Percentiles rank a stretch among this genome's conserved stretches.
These are phyloP conservation scores for Larimichthys crocea DNA, from an alignment of 2,113 vertebrate genomes.

Conservation along the genomic window DNA sequence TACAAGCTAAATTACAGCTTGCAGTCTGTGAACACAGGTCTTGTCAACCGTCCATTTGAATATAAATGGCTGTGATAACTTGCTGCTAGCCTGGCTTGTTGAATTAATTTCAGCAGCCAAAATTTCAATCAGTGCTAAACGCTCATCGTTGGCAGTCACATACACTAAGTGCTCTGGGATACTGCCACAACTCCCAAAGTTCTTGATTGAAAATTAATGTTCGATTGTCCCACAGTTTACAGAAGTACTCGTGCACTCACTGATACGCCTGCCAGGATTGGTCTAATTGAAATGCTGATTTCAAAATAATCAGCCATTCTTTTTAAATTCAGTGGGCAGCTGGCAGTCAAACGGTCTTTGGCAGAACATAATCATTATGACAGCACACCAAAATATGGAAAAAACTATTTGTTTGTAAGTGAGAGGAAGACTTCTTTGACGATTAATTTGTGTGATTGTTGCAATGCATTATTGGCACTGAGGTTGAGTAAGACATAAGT, in stretches of 20 bases:
- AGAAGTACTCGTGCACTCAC: conserved; percentile 48
- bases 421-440: not conserved
- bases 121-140: conserved; percentile 41
- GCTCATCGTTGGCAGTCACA: conserved; percentile 48
- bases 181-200: conserved; percentile 50
- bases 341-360: conserved; percentile 40
- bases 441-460: conserved; percentile 13
- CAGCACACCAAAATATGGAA: conserved; percentile 8
- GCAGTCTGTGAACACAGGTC: not conserved
- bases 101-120: conserved; percentile 48
- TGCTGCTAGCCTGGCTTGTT: conserved; percentile 40
- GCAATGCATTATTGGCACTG: not conserved
- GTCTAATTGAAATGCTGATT: conserved; percentile 66
- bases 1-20: conserved; percentile 19
- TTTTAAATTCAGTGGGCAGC: conserved; percentile 47
- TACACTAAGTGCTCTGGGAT: conserved; percentile 32
- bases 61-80: conserved; percentile 32
- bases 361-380: conserved; percentile 24
- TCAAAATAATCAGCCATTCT: conserved; percentile 60
- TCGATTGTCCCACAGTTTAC: conserved; percentile 52
- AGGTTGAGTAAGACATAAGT: not conserved
- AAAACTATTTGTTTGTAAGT: conserved; percentile 1
- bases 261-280: conserved; percentile 33
- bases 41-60: conserved; percentile 36
- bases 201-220: conserved; percentile 58